Conservation (phyloP, 2,888 invertebrate genomes). For the Amblyjoppa fuscipennis region DNA sequence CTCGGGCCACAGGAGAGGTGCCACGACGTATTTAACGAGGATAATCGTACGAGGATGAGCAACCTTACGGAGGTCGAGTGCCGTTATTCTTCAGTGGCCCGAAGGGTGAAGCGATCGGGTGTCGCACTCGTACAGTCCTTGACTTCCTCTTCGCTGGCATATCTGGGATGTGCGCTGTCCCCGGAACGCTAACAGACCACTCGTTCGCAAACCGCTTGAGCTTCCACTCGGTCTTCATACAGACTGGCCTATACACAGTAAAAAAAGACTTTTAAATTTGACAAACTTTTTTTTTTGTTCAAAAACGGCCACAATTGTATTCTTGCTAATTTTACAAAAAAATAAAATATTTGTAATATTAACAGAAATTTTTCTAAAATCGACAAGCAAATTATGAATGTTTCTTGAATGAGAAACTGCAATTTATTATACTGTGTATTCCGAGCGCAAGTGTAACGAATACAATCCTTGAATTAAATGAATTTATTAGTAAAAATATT, state of each 20-base stretch:
- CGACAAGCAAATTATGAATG: too few species aligned
- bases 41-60: conserved; percentile 29
- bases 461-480: too few species aligned
- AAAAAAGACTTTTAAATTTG: too few species aligned
- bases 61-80: conserved; percentile 45
- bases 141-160: conserved; percentile 31
- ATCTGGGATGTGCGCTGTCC: conserved; percentile 6
- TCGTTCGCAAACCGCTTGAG: neutral
- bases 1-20: neutral
- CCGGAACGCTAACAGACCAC: neutral
- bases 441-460: too few species aligned
- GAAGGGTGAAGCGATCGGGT: conserved; percentile 27
- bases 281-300: neutral
- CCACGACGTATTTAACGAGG: neutral
- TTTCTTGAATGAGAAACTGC: too few species aligned
- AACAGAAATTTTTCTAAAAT: too few species aligned
- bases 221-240: neutral
- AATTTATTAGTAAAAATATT: too few species aligned
- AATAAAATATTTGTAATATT: too few species aligned
- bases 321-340: too few species aligned
- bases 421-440: too few species aligned
- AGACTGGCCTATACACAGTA: too few species aligned
- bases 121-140: conserved; percentile 24
- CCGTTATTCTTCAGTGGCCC: conserved; percentile 33
- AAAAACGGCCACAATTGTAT: too few species aligned